A percentile compares a stretch with the other conserved stretches of the same genome.
Evolutionary conservation across 2,888 invertebrate genomes (phyloP).

Genomic region (Tetragonisca angustula): DNA sequence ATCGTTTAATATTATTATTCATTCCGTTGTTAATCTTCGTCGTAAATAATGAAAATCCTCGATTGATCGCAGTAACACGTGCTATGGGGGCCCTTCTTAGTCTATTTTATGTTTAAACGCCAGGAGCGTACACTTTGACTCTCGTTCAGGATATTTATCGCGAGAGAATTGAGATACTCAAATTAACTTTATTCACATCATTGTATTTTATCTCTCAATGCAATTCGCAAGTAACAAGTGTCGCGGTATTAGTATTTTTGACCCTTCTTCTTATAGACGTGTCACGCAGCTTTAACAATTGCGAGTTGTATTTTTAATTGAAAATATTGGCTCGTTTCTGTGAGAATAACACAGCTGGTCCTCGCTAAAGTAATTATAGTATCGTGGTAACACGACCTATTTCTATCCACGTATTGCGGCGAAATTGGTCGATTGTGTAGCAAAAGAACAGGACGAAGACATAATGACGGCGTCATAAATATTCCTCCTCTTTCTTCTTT

Average conservation of each 20-base stretch:
- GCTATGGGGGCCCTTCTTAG: neutral
- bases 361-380: constrained; percentile 17
- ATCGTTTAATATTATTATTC: constrained; percentile 7
- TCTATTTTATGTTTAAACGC: neutral
- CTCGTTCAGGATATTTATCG: neutral
- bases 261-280: constrained; percentile 6
- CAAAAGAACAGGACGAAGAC: neutral
- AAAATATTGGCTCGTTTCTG: neutral
- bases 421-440: neutral
- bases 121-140: neutral
- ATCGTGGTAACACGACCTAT: constrained; percentile 8
- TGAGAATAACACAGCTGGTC: constrained; percentile 22
- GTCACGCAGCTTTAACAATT: constrained; percentile 26
- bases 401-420: constrained; percentile 10
- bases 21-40: neutral
- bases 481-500: neutral
- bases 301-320: constrained; percentile 22
- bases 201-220: neutral
- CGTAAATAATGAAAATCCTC: constrained; percentile 16
- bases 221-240: constrained; percentile 9
- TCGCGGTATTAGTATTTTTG: neutral
- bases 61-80: neutral
- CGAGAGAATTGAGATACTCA: constrained; percentile 13
- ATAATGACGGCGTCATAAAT: constrained; percentile 10
- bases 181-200: constrained; percentile 11